These are phyloP conservation scores for Vandiemenella viatica DNA, from an alignment of 2,888 invertebrate species.

Conservation along the genomic window DNA sequence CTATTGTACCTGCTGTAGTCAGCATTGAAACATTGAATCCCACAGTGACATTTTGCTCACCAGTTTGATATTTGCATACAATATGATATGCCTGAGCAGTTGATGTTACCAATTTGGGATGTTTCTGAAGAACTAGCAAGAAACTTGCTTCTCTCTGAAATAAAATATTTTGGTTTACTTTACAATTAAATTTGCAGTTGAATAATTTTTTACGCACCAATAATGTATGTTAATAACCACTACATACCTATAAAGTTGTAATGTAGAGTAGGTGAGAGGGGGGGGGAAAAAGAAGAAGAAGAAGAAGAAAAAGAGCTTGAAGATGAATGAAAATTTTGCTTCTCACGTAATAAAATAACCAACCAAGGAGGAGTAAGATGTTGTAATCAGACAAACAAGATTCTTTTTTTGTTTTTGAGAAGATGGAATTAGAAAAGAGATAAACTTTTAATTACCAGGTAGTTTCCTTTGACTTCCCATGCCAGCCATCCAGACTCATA, in stretches of 20 bases:
- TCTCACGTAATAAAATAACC: too few relatives aligned
- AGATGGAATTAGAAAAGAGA: too few relatives aligned
- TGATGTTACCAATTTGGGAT: slow-evolving; percentile 86
- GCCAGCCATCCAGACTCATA: too few relatives aligned
- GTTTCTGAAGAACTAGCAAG: slow-evolving; percentile 88
- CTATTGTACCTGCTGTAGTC: slow-evolving; percentile 87
- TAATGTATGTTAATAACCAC: background rate
- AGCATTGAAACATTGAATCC: slow-evolving; percentile 93
- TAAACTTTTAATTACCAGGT: too few relatives aligned
- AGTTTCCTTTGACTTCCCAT: too few relatives aligned
- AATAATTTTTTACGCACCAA: background rate
- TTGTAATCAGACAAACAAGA: too few relatives aligned
- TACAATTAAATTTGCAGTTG: background rate
- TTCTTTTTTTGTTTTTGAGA: too few relatives aligned
- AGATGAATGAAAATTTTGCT: too few relatives aligned
- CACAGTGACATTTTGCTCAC: slow-evolving; percentile 79
- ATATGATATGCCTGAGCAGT: slow-evolving; percentile 93
- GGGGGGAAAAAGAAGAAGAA: background rate
- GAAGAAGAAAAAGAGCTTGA: too few relatives aligned
- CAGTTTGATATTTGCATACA: slow-evolving; percentile 87
- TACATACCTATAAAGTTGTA: background rate
- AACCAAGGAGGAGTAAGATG: too few relatives aligned
- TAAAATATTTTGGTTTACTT: slow-evolving; percentile 11
- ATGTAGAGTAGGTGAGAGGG: background rate
- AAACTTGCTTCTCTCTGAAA: slow-evolving; percentile 77